Conservation (phyloP, 2,113 vertebrate genomes). For the Scopus umbretta region DNA sequence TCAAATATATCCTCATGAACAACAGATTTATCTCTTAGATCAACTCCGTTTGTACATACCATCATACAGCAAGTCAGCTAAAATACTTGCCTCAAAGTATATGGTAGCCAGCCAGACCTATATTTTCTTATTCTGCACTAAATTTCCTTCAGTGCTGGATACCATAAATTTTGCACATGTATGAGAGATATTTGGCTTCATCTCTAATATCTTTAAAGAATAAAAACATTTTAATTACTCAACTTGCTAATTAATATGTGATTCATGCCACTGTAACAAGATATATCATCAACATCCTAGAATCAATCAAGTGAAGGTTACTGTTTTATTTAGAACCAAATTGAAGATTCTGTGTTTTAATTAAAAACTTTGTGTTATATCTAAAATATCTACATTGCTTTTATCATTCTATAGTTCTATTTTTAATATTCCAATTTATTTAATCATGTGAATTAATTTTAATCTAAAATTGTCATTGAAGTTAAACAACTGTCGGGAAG, state of each 20-base stretch:
- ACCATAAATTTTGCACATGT: conserved; percentile 47
- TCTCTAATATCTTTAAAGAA: conserved; percentile 69
- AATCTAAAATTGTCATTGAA: not conserved
- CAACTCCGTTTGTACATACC: conserved; percentile 25
- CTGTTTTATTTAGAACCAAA: conserved; percentile 67
- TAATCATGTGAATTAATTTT: conserved; percentile 1
- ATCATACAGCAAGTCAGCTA: conserved; percentile 42
- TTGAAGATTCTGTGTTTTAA: conserved; percentile 30
- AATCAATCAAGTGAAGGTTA: conserved; percentile 68
- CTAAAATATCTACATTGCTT: conserved; percentile 33
- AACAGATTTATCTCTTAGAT: conserved; percentile 32
- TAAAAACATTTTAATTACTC: conserved; percentile 73
- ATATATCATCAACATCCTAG: conserved; percentile 60
- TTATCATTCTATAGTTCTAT: conserved; percentile 18
- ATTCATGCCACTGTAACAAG: conserved; percentile 9
- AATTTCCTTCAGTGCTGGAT: conserved; percentile 55
- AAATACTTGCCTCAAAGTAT: conserved; percentile 47
- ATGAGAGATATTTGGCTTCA: conserved; percentile 63
- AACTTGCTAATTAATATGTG: conserved; percentile 65
- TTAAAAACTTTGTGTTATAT: conserved; percentile 23
- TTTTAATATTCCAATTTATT: conserved; percentile 41
- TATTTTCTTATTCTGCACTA: conserved; percentile 48
- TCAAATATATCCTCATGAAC: conserved; percentile 49
- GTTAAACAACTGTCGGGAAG: not conserved
- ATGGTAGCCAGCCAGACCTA: conserved; percentile 14